phyloP scores from a whole-genome alignment of 2,113 vertebrate species.

The Ammospiza caudacuta region DNA sequence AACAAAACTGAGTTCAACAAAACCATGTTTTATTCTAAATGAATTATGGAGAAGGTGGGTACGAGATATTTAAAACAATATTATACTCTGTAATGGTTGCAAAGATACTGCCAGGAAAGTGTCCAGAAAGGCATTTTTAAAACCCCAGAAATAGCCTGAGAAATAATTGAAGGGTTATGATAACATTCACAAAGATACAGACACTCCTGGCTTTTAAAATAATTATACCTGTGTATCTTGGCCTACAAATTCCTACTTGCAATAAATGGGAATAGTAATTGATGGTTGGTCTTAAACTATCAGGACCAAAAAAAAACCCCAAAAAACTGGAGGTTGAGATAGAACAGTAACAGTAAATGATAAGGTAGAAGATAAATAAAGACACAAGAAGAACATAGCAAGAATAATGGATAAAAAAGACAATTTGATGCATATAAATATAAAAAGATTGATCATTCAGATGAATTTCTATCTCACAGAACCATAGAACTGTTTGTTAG shows the following conservation, averaged over 20 bases:
- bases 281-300: constrained; percentile 1
- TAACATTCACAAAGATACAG: background rate
- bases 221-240: background rate
- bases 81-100: background rate
- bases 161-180: background rate
- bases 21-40: background rate
- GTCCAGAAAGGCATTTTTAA: background rate
- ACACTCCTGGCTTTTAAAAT: background rate
- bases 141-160: background rate
- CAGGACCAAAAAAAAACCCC: background rate
- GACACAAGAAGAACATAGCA: background rate
- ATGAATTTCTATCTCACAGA: background rate
- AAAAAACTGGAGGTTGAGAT: background rate
- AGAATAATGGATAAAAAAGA: constrained; percentile 27
- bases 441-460: background rate
- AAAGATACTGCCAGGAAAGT: background rate
- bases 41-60: background rate
- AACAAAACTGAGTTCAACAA: background rate
- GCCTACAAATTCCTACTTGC: background rate
- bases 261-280: background rate
- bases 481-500: background rate
- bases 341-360: background rate
- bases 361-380: background rate
- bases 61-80: background rate
- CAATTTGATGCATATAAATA: background rate